These are phyloP conservation scores for Actinernus sp. DNA, from an alignment of 92 coral and sea anemone genomes.

Conservation along the genomic window DNA sequence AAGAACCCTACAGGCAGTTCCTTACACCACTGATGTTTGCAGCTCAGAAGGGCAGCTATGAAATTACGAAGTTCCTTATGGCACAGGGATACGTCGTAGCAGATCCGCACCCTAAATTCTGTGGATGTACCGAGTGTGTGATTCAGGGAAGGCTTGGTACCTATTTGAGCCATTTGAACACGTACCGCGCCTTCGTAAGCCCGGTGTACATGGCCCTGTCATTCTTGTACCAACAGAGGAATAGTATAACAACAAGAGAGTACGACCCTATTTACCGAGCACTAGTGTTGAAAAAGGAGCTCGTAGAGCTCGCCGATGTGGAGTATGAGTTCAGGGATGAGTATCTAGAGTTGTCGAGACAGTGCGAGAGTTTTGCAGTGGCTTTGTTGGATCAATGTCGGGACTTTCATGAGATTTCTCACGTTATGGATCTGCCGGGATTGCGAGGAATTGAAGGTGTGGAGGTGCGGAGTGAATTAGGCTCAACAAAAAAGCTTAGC, in stretches of 20 bases:
- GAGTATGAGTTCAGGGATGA: constrained; percentile 81
- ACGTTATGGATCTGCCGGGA: constrained; percentile 70
- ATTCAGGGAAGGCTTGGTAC: constrained; percentile 55
- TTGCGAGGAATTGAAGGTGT: constrained; percentile 16
- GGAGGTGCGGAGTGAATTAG: constrained; percentile 1
- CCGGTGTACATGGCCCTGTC: constrained; percentile 63
- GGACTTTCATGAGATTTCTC: constrained; percentile 67
- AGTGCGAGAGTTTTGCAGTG: constrained; percentile 76
- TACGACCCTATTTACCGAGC: constrained; percentile 75
- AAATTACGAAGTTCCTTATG: constrained; percentile 64
- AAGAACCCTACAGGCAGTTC: constrained; percentile 18
- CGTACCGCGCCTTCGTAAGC: constrained; percentile 76
- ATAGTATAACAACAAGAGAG: neutral
- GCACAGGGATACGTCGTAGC: constrained; percentile 63
- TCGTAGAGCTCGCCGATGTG: constrained; percentile 38
- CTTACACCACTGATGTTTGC: constrained; percentile 82
- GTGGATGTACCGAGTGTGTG: constrained; percentile 34
- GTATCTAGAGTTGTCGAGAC: constrained; percentile 58
- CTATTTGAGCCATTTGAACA: constrained; percentile 73
- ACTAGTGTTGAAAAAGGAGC: constrained; percentile 49
- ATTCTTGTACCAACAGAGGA: constrained; percentile 27
- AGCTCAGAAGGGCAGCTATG: constrained; percentile 68
- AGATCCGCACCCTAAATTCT: constrained; percentile 46
- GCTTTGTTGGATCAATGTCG: constrained; percentile 75
- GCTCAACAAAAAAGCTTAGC: constrained; percentile 17